Base-by-base conservation (phyloP, 2,797 vertebrate species). In the Ambastaia sidthimunki region DNA sequence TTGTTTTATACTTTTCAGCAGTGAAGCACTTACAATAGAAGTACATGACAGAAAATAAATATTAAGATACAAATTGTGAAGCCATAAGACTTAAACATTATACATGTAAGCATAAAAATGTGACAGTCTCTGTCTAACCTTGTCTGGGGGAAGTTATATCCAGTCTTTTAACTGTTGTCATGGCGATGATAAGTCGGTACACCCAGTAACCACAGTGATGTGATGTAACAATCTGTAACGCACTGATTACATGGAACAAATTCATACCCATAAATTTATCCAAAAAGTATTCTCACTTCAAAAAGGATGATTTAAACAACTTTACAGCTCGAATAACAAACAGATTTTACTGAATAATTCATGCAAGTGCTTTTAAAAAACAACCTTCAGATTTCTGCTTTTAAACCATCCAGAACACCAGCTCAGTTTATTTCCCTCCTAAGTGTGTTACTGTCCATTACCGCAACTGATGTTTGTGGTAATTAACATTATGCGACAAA, bases 191-290 rank as follows among this genome's bases (percentile, higher is more conserved):
- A 13, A 13, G 57, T 15, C 28, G 59, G 25, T 62, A 62, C 25
- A 62, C 25, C 25, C 59, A 15, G 57, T 31, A 31, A 31, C 59
- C 15, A 62, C 25, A 90, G 89, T 81, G 83, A 90, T 92, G 89
- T 85, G 59, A 62, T 62, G 59, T 62, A 62, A 62, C 59, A 31
- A 15, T 28, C 25, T 62, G 59, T 62, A 62, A 62, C 25, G 16
- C 59, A 28, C 15, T 18, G 59, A 62, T 18, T 62, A 31, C 59
- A 62, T 62, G 25, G 28, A 62, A 11, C 25, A 16, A 28, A 28
- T 60, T 28, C 13, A 28, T 60, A 28, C 57, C 57, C 57, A 25
- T 12, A 23, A 21, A 23, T 59, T 59, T 12, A 59, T 60, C 23
- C 57, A 25, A 57, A 57, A 57, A 57, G n/a, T 21, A 57, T 21